These are phyloP conservation scores for Thelaira solivaga DNA, from an alignment of 2,888 invertebrate genomes.

Conservation along the genomic window DNA sequence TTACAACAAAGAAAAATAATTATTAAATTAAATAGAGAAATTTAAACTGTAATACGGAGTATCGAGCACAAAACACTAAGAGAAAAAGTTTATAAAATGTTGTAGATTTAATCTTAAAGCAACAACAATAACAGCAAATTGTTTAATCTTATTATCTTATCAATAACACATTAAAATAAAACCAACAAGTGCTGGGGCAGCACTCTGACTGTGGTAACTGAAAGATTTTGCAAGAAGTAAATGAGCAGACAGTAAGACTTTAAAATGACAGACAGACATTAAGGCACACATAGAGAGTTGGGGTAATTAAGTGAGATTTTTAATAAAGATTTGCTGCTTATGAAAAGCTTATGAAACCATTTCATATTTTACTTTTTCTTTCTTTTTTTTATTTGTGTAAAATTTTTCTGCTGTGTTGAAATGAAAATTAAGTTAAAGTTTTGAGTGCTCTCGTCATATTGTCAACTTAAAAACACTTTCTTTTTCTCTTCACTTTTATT, in stretches of 20 bases:
- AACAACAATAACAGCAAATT: no score
- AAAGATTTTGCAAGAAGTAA: not conserved
- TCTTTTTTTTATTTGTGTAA: not conserved
- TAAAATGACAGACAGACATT: constrained; percentile 37
- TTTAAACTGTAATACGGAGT: not conserved
- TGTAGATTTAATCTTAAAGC: not conserved
- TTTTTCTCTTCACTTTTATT: constrained; percentile 37
- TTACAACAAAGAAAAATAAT: not conserved
- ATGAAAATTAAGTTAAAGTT: constrained; percentile 19
- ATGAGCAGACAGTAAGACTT: constrained; percentile 29
- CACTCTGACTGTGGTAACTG: not conserved
- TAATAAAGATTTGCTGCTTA: constrained; percentile 19
- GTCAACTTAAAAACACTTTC: constrained; percentile 51
- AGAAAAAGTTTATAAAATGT: not conserved
- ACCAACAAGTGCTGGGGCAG: not conserved
- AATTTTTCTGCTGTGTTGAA: not conserved
- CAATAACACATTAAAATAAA: constrained; percentile 52
- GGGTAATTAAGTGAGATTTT: constrained; percentile 34
- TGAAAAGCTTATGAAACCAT: constrained; percentile 23
- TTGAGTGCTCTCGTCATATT: not conserved
- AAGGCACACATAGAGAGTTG: constrained; percentile 18
- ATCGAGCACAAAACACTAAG: not conserved
- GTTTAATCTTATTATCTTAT: constrained; percentile 60
- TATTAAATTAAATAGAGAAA: constrained; percentile 30
- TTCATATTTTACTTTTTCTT: not conserved